These are phyloP conservation scores for Cremastinae sp. DNA, from an alignment of 2,888 invertebrate genomes.

Conservation along the genomic window DNA sequence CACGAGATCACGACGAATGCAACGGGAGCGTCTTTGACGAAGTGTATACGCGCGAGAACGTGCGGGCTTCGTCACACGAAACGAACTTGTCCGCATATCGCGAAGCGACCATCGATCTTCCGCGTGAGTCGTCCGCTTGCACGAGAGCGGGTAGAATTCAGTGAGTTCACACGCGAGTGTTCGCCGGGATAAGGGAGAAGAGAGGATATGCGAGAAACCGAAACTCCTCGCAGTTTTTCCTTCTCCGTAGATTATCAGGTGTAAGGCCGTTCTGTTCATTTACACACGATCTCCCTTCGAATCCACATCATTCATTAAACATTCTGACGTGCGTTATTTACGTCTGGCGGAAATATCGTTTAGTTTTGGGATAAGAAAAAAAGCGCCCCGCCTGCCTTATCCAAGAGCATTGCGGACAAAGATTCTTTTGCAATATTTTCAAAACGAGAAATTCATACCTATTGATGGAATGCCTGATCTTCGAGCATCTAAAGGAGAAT, in stretches of 20 bases:
- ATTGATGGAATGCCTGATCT: not conserved
- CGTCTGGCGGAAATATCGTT: slow-evolving; percentile 8
- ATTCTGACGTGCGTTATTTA: slow-evolving; percentile 25
- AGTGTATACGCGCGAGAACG: slow-evolving; percentile 19
- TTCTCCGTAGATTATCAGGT: slow-evolving; percentile 42
- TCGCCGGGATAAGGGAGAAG: slow-evolving; percentile 36
- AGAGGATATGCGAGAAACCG: slow-evolving; percentile 31
- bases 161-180: slow-evolving; percentile 49
- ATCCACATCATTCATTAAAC: slow-evolving; percentile 40
- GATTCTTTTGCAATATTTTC: slow-evolving; percentile 3
- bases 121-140: slow-evolving; percentile 35
- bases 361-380: slow-evolving; percentile 1
- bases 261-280: slow-evolving; percentile 29
- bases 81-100: slow-evolving; percentile 23
- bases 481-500: slow-evolving; percentile 14
- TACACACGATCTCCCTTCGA: slow-evolving; percentile 5
- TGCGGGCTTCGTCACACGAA: slow-evolving; percentile 37
- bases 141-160: slow-evolving; percentile 44
- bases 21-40: slow-evolving; percentile 53
- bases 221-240: slow-evolving; percentile 27
- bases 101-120: slow-evolving; percentile 58
- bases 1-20: slow-evolving; percentile 25
- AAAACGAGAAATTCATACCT: slow-evolving; percentile 12
- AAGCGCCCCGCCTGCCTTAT: not conserved
- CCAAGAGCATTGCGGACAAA: not conserved